These are phyloP conservation scores for Sternotherus odoratus DNA, from an alignment of 2,797 vertebrate genomes.

Conservation along the genomic window DNA sequence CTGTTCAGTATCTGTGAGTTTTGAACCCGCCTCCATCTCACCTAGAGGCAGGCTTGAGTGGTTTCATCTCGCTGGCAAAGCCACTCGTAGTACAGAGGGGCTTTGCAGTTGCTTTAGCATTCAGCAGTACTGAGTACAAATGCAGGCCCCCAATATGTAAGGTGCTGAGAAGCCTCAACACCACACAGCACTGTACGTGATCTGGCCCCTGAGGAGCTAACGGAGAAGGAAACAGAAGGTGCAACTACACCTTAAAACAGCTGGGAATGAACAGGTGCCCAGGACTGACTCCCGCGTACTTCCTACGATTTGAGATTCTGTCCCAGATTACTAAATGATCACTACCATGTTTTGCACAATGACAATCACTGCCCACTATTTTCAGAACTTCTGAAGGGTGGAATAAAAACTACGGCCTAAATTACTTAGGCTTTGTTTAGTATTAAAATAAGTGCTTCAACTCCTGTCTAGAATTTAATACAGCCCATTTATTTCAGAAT, in stretches of 20 bases:
- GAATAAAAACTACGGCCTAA: neutral
- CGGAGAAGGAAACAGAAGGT: neutral
- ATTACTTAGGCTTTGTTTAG: neutral
- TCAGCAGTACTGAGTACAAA: neutral
- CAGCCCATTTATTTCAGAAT: neutral
- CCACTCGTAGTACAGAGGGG: neutral
- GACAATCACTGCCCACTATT: neutral
- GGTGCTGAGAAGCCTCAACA: neutral
- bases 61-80: neutral
- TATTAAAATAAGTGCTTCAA: neutral
- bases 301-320: neutral
- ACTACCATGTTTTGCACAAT: neutral
- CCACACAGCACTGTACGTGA: neutral
- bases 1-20: neutral
- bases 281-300: neutral
- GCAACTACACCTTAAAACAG: neutral
- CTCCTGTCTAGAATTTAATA: neutral
- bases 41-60: neutral
- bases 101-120: neutral
- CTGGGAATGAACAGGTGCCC: neutral
- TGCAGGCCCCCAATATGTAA: neutral
- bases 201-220: neutral
- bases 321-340: neutral
- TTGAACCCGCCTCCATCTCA: neutral
- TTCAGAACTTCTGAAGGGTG: neutral